Evolutionary conservation across 2,797 vertebrate species (phyloP).

Genomic region (Coccyzus lansbergi): DNA sequence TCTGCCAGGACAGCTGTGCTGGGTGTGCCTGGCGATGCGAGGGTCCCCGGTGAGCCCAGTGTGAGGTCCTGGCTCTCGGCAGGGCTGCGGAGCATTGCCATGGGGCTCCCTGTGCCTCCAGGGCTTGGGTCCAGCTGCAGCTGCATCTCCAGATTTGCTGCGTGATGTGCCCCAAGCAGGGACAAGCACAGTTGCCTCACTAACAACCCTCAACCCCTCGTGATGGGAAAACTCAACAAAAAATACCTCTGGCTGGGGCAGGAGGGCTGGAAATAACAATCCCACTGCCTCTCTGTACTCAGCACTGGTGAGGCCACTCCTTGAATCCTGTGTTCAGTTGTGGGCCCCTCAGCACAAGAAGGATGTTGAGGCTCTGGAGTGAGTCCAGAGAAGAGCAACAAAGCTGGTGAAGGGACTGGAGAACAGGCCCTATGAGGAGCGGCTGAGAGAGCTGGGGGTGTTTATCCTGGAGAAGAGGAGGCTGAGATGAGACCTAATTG

Average conservation of each 20-base stretch:
- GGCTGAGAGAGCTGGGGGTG: too few species aligned
- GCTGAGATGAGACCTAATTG: too few species aligned
- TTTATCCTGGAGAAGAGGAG: too few species aligned
- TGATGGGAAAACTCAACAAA: rapidly evolving
- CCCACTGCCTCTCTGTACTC: neutral
- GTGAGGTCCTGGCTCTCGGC: rapidly evolving
- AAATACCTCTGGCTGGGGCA: rapidly evolving
- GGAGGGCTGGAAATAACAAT: neutral
- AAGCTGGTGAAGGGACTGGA: too few species aligned
- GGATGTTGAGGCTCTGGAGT: too few species aligned
- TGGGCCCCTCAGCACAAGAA: too few species aligned
- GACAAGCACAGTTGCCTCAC: neutral
- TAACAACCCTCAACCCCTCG: rapidly evolving
- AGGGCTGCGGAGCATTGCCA: neutral
- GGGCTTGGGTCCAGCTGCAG: neutral
- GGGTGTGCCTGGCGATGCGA: too few species aligned
- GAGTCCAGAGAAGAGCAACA: too few species aligned
- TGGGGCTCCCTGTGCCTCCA: rapidly evolving
- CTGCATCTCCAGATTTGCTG: neutral
- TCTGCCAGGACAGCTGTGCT: neutral
- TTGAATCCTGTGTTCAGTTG: too few species aligned
- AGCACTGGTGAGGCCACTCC: too few species aligned
- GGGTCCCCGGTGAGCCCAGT: neutral
- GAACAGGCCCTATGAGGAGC: too few species aligned
- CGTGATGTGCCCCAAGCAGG: rapidly evolving